A percentile compares a stretch with the other conserved stretches of the same genome.
These are phyloP conservation scores for Actinopyga echinites DNA, from an alignment of 53 echinoderm and acorn worm genomes.

Conservation along the genomic window DNA sequence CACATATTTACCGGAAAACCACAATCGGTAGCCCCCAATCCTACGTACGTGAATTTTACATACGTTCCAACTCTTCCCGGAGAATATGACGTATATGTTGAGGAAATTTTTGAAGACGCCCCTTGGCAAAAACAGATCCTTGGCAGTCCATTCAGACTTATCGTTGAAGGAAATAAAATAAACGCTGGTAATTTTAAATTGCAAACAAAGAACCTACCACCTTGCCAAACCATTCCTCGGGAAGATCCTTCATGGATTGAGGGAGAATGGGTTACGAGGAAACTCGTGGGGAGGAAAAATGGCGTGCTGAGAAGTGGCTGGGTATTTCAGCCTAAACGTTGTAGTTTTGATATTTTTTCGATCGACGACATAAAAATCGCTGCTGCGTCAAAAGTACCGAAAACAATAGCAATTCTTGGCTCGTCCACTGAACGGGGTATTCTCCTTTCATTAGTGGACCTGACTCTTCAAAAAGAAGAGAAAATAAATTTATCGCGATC, in stretches of 20 bases:
- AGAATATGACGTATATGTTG: not conserved
- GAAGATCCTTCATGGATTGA: not conserved
- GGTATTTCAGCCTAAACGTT: constrained; percentile 2
- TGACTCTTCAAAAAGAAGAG: not conserved
- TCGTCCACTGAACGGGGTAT: constrained; percentile 1
- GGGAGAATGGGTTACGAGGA: constrained; percentile 13
- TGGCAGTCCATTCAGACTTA: constrained; percentile 3
- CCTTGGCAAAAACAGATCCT: not conserved
- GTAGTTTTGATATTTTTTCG: constrained; percentile 10
- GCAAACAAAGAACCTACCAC: constrained; percentile 1
- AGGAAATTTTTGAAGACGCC: not conserved
- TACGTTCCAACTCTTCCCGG: constrained; percentile 14
- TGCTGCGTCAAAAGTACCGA: not conserved
- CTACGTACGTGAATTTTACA: not conserved
- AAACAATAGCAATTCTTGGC: not conserved
- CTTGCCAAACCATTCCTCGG: not conserved
- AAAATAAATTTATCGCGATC: not conserved
- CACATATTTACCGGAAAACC: not conserved
- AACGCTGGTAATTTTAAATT: not conserved
- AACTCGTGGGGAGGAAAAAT: not conserved
- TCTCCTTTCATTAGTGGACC: not conserved
- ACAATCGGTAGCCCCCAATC: too few species aligned
- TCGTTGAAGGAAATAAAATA: not conserved
- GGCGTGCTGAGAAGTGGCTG: not conserved
- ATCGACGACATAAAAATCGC: not conserved